These are phyloP conservation scores for Lutraria rhynchaena DNA, from an alignment of 1,140 invertebrate genomes.

Conservation along the genomic window DNA sequence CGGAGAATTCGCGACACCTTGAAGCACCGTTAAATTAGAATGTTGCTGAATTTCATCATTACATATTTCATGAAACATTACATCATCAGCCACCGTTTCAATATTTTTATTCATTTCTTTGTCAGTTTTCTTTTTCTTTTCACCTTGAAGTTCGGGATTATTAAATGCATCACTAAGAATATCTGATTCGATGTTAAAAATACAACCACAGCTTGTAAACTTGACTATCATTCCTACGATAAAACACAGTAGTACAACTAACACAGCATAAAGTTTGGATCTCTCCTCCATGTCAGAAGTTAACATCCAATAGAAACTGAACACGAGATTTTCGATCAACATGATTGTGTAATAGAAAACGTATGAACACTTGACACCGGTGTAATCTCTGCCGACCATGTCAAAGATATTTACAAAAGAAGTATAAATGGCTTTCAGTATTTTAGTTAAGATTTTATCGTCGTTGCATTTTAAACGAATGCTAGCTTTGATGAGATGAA, in stretches of 20 bases:
- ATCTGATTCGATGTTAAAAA: conserved; percentile 45
- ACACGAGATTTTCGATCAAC: conserved; percentile 53
- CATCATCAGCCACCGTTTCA: conserved; percentile 3
- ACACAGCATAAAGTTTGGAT: conserved; percentile 25
- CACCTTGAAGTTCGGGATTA: conserved; percentile 43
- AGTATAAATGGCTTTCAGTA: conserved; percentile 30
- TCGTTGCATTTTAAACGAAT: conserved; percentile 15
- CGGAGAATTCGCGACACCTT: background rate
- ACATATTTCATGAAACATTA: conserved; percentile 1
- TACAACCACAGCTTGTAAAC: conserved; percentile 53
- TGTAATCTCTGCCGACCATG: conserved; percentile 37
- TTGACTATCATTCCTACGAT: conserved; percentile 49
- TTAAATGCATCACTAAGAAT: conserved; percentile 54
- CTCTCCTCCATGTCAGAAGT: conserved; percentile 13
- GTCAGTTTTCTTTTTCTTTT: background rate
- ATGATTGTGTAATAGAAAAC: conserved; percentile 47
- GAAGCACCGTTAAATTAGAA: background rate
- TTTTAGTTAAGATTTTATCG: conserved; percentile 9
- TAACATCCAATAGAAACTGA: conserved; percentile 57
- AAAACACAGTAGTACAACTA: conserved; percentile 41
- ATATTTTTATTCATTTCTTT: background rate
- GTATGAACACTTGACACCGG: conserved; percentile 54
- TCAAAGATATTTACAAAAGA: conserved; percentile 55
- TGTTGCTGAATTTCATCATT: background rate
- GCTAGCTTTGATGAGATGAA: conserved; percentile 16